A percentile compares a stretch with the other conserved stretches of the same genome.
Conservation (phyloP, 1,140 invertebrate genomes). For the Zaprionus nigranus region DNA sequence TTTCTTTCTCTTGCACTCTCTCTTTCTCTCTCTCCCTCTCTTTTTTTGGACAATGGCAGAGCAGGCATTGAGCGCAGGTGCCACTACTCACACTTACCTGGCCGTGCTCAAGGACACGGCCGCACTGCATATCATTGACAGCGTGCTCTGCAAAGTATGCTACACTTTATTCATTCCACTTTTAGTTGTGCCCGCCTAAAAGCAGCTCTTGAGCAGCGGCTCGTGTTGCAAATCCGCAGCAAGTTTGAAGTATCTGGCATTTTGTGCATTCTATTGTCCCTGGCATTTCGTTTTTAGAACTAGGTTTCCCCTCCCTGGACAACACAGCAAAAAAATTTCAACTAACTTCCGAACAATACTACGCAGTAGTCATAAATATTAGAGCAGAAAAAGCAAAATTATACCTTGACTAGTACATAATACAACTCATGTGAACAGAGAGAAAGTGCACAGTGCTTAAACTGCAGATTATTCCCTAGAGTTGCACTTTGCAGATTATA, state of each 20-base stretch:
- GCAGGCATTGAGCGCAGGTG: slow-evolving; percentile 73
- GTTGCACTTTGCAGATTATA: neutral
- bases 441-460: neutral
- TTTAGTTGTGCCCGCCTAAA: slow-evolving; percentile 8
- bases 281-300: slow-evolving; percentile 2
- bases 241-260: slow-evolving; percentile 26
- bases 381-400: neutral
- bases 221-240: slow-evolving; percentile 1
- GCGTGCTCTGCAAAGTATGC: slow-evolving; percentile 38
- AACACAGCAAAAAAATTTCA: neutral
- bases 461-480: neutral
- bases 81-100: slow-evolving; percentile 59
- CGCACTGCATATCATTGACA: slow-evolving; percentile 33
- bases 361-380: slow-evolving; percentile 1
- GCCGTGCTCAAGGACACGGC: slow-evolving; percentile 57
- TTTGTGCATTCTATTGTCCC: slow-evolving; percentile 13
- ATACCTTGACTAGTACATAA: neutral
- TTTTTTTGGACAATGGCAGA: slow-evolving; percentile 54
- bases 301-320: neutral
- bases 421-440: neutral
- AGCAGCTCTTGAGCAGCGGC: slow-evolving; percentile 5
- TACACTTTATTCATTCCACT: slow-evolving; percentile 35
- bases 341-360: slow-evolving; percentile 1
- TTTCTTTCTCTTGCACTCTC: slow-evolving; percentile 8
- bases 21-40: neutral